Base-by-base conservation (phyloP, 2,797 vertebrate species). In the Sternotherus odoratus region DNA sequence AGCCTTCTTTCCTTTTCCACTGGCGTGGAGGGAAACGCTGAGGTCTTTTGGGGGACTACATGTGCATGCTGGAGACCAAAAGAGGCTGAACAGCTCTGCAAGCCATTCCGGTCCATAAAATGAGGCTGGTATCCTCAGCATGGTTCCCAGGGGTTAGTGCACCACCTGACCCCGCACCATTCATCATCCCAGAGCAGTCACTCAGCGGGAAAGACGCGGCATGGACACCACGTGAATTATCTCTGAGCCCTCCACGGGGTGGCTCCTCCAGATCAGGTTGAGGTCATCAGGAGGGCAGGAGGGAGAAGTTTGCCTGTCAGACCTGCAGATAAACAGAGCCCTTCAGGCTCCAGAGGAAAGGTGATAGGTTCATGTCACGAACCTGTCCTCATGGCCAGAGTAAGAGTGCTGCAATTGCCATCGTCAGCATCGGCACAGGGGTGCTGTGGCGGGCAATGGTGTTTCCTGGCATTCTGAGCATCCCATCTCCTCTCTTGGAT, bases 261-360 rank as follows among this genome's bases (percentile, higher is more conserved):
- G 36, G 81, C 77, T 83, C 77, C 90, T 87, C 77, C 88, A 81
- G 88, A 93, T 83, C 92, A 87, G 50, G 88, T 43, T 78, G 77
- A 91, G 96, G 96, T 97, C 92, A 93, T 0, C 15, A 88, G 43
- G 63, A 91, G 92, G 95, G 89, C 96, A 96, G 75, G 46, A 79
- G 81, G 80, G 93, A 95, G 86, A 93, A 43, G 79, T 8, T 83
- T 84, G 72, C 21, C 84, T 81, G 0, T 49, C 66, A 83, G 87
- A 82, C 82, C 56, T 69, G 60, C 30, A 88, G 54, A 85, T 87
- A 50, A 83, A 83, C 78, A 72, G 54, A 53, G 49, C 4, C 30
- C 33, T 83, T 87, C 46, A 48, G 85, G 74, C 53, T 57, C 49
- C 79, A 46, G 79, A 78, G 82, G 51, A 88, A 75, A 53, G 50